phyloP scores from a whole-genome alignment of 2,797 vertebrate species.

The Loris lydekkerianus region DNA sequence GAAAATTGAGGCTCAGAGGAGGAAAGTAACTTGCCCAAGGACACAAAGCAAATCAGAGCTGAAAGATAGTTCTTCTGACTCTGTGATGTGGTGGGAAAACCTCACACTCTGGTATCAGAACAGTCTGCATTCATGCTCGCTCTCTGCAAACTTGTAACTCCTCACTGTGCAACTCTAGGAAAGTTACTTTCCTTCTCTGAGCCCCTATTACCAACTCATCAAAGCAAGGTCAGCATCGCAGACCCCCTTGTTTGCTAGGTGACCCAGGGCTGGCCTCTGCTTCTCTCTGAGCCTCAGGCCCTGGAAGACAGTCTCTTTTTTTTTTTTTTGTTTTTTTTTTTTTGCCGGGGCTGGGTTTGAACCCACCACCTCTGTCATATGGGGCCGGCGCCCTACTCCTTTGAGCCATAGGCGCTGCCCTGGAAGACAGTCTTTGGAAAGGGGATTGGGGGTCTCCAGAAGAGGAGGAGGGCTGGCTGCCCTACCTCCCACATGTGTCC shows the following conservation, averaged over 20 bases:
- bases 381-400: too few species aligned
- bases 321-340: too few species aligned
- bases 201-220: not conserved
- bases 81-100: not conserved
- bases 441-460: not conserved
- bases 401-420: too few species aligned
- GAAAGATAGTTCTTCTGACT: not conserved
- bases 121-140: not conserved
- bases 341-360: too few species aligned
- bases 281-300: not conserved
- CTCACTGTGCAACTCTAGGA: not conserved
- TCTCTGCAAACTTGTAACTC: not conserved
- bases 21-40: not conserved
- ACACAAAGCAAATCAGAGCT: not conserved
- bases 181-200: not conserved
- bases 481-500: slow-evolving; percentile 95
- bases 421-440: not conserved
- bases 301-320: not conserved
- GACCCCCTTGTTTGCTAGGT: not conserved
- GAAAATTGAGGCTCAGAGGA: not conserved
- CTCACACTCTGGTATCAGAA: not conserved
- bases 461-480: rapidly evolving
- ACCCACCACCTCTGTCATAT: too few species aligned
- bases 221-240: not conserved
- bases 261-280: not conserved